Evolutionary conservation across 2,888 invertebrate species (phyloP), one percentile per base, ranked within the genome.

Genomic region (Lithosia quadra): DNA sequence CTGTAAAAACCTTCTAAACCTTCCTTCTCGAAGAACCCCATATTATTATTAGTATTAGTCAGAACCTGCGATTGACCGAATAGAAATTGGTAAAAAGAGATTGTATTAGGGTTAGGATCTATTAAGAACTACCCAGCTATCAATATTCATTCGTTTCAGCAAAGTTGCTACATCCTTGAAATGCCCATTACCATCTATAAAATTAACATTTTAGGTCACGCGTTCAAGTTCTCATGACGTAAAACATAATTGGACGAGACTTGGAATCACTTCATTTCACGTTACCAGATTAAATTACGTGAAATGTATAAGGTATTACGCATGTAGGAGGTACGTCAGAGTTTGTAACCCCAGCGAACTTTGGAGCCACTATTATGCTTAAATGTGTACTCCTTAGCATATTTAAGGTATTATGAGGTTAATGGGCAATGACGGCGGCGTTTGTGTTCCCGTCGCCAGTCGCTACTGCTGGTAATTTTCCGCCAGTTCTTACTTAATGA

Each of bases 351-450:
- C 63, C 72, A 74, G 69, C 74, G 72, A 87, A 87, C 74, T 86
- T 89, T 74, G 77, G 73, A 81, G 77, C 75, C 79, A 85, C 88
- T 89, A 86, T 87, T 85, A 88, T 84, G 83, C 86, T 77, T 85
- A 84, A 86, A 85, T 84, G 84, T 80, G 79, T 78, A 83, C 89
- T 91, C 85, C 88, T 92, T 92, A 91, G 90, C 92, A 92, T 93
- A 92, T 92, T 93, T 90, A 90, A 90, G 89, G 88, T 90, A 90
- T 92, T 92, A 92, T 87, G 85, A 88, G 88, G 90, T 91, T 91
- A 93, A 93, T 92, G 91, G 91, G 88, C 89, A 89, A 90, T 91
- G 90, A 89, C 85, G 89, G 83, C 82, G 79, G 86, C 82, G 84
- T 83, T 86, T 79, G 77, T 80, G 80, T 79, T 78, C 78, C 80